Evolutionary conservation across 2,888 invertebrate genomes (phyloP).

Genomic region (Heteromurus nitidus): DNA sequence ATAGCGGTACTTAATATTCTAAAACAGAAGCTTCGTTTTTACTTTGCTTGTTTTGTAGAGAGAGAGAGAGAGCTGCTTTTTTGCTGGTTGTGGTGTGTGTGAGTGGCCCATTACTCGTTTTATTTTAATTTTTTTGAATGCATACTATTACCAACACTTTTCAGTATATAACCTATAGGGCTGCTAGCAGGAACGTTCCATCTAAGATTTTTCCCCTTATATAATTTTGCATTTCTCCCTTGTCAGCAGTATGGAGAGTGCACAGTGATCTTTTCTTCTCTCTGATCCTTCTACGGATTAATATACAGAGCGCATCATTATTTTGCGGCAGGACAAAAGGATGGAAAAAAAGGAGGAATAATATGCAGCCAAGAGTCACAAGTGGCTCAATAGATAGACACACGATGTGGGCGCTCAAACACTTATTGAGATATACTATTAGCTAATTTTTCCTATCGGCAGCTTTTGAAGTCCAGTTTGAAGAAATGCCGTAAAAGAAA

Average conservation of each 20-base stretch:
- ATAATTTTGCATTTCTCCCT: too few species aligned
- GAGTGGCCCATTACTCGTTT: conserved; percentile 38
- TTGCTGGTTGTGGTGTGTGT: conserved; percentile 1
- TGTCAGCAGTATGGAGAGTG: too few species aligned
- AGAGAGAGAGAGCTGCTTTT: neutral
- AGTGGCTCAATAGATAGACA: conserved; percentile 9
- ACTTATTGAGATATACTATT: conserved; percentile 68
- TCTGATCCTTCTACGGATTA: neutral
- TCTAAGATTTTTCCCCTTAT: too few species aligned
- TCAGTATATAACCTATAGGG: neutral
- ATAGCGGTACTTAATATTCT: conserved; percentile 64
- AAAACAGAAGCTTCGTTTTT: conserved; percentile 62
- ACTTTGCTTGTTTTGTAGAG: conserved; percentile 32
- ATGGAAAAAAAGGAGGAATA: neutral
- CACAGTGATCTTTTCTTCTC: neutral
- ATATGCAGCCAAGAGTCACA: conserved; percentile 19
- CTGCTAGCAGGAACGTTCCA: too few species aligned
- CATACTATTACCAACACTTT: conserved; percentile 43
- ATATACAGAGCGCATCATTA: conserved; percentile 7
- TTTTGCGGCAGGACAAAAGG: conserved; percentile 5
- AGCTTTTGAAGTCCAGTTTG: conserved; percentile 63
- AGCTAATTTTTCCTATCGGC: conserved; percentile 66
- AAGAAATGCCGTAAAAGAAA: conserved; percentile 49
- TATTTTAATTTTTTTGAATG: conserved; percentile 27
- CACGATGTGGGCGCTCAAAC: conserved; percentile 56